Base-by-base conservation (phyloP, 2,113 vertebrate genomes). In the Callithrix jacchus region DNA sequence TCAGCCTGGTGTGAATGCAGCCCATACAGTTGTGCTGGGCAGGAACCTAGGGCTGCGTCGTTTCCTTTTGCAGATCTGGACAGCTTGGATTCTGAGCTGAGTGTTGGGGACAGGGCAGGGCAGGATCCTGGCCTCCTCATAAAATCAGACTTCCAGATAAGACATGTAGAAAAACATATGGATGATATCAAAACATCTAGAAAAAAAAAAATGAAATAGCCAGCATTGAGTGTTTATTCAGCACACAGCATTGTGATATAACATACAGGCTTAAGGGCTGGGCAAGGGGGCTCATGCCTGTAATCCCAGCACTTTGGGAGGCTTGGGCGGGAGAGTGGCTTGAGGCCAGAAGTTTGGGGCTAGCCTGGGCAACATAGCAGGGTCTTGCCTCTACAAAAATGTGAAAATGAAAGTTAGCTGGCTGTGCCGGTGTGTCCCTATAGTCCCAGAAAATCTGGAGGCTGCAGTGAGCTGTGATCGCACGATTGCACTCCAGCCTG, bases 31-130 rank as follows among this genome's bases (percentile, higher is more conserved):
- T 6, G 2, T 3, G 13, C 52, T 52, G 42, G 56, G 30, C 35
- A 14, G 58, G 20, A 8, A 14, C 7, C 18, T 0, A 9, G 40
- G 5, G 20, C 73, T 32, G 30, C 8, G 5, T 32, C 16, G 1
- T 8, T 13, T 32, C 45, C 12, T 1, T 32, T 42, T 25, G 68
- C 42, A 20, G 35, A 25, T 74, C 6, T 3, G 7, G 4, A 8
- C 27, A 18, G 1, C 4, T 79, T 25, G 61, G 37, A 40, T 52
- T 79, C n/a, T 66, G 42, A 91, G 87, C 70, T 27, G 20, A 54
- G 10, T 81, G 23, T 35, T 5, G 1, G 45, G 45, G 14, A 35
- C 18, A n/a, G 2, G 3, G 42, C 70, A 18, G 3, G 5, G 56
- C 42, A 66, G 18, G 6, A 5, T 40, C 42, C n/a, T 77, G 52